Base-by-base conservation (phyloP, 1,140 invertebrate genomes). In the Parasteatoda tepidariorum region DNA sequence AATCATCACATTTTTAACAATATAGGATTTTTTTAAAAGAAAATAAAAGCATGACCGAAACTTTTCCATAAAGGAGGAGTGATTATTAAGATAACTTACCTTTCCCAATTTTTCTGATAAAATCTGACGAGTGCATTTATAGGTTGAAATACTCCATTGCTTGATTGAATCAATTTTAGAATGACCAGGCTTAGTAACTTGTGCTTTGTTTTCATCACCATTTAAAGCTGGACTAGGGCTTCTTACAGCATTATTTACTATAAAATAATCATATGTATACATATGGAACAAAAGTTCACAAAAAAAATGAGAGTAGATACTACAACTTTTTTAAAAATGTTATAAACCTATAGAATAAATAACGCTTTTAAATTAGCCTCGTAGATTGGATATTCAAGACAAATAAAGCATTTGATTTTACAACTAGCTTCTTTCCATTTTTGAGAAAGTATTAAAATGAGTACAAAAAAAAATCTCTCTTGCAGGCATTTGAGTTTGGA, bases 111-210 rank as follows among this genome's bases (percentile, higher is more conserved):
- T 97, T 89, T 98, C 97, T 87, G 97, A 95, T 89, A 99, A 93
- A 59, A 97, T 91, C 89, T 99, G 97, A 86, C 95, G 95, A 0
- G 97, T 98, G 88, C 96, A 98, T 89, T 98, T 98, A 88, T 97
- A 98, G 1, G 97, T 98, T 75, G 96, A 97, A 87, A 98, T 95
- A 87, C 96, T 96, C 97, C 97, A 99, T 87, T 95, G 96, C 88
- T 95, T 96, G 55, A 98, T 91, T 48, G 93, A 93, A 88, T 98
- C 97, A 88, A 98, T 95, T 90, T 93, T 94, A 85, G 92, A 95
- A 85, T 87, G 83, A 48, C 70, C 61, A 48, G 70, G 70, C 28
- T 81, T 84, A 48, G 78, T 26, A 22, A 84, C 70, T 24, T 38
- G 64, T 34, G 78, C 61, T 38, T 84, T 78, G 15, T 22, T 33